Conservation (phyloP, 2,113 vertebrate genomes). For the Pagrus major region DNA sequence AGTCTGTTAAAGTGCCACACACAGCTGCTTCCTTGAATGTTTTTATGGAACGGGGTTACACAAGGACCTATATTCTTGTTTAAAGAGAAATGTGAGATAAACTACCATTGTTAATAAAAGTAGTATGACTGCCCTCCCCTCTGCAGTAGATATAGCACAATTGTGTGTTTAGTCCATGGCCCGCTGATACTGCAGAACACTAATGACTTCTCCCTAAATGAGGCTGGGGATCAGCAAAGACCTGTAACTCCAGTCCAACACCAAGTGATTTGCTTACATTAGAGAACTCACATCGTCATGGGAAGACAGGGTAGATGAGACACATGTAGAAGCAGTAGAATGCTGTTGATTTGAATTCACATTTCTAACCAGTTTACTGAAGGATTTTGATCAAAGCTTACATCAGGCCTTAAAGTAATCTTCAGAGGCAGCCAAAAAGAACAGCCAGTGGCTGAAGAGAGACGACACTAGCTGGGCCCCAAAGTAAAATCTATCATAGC, state of each 20-base stretch:
- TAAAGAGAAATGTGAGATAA: not conserved
- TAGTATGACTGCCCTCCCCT: not conserved
- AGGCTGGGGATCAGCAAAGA: not conserved
- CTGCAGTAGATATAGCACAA: not conserved
- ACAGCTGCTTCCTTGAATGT: not conserved
- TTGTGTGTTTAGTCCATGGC: not conserved
- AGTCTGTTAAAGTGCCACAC: not conserved
- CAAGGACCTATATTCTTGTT: not conserved
- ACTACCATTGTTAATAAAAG: not conserved
- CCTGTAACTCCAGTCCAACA: not conserved
- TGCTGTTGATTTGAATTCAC: not conserved
- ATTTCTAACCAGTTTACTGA: constrained; percentile 10
- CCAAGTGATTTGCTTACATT: constrained; percentile 4
- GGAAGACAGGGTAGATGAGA: not conserved
- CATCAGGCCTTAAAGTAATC: constrained; percentile 34
- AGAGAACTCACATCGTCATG: not conserved
- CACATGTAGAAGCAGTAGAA: not conserved
- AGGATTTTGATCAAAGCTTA: constrained; percentile 38
- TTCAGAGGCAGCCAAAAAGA: constrained; percentile 27
- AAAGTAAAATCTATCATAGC: constrained; percentile 3
- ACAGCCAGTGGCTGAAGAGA: constrained; percentile 28
- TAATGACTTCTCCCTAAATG: not conserved
- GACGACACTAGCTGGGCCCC: constrained; percentile 6
- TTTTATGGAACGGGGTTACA: not conserved
- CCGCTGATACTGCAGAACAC: constrained; percentile 1